Percentiles rank a stretch among this genome's conserved stretches.
phyloP scores from a whole-genome alignment of 2,113 vertebrate species.

The Antigone vipio region DNA sequence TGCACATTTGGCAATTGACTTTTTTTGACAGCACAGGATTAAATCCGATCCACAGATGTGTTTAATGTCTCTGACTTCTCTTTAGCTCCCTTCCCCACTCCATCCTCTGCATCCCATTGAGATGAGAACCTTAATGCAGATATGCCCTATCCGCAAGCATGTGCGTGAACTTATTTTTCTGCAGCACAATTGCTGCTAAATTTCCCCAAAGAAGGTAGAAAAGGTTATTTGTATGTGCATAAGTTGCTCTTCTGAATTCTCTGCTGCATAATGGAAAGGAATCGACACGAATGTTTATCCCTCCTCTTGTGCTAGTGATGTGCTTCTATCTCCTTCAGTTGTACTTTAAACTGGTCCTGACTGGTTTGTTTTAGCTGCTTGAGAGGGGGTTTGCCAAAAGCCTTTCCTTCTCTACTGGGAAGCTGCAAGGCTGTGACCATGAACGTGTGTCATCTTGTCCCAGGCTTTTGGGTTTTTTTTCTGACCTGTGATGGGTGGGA shows the following conservation, averaged over 20 bases:
- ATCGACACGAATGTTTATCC: rapidly evolving
- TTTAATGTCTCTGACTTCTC: neutral
- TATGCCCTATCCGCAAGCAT: rapidly evolving
- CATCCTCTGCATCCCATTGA: neutral
- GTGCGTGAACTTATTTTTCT: rapidly evolving
- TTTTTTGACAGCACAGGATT: neutral
- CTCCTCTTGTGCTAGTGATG: neutral
- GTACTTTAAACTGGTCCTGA: rapidly evolving
- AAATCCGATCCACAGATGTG: neutral
- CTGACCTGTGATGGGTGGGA: neutral
- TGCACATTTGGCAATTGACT: neutral
- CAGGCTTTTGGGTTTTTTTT: neutral
- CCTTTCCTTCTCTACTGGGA: neutral
- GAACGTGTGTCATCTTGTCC: neutral
- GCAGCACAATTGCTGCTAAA: neutral
- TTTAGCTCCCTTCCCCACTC: neutral
- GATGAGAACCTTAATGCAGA: neutral
- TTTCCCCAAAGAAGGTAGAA: neutral
- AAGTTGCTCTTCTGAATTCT: neutral
- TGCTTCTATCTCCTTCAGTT: neutral
- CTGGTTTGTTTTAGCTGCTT: neutral
- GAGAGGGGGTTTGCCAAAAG: neutral
- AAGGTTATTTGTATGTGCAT: neutral
- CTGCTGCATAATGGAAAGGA: neutral
- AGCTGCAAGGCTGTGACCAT: neutral